These are phyloP conservation scores for Epizoanthus ramosus DNA, from an alignment of 92 coral and sea anemone species.

Conservation along the genomic window DNA sequence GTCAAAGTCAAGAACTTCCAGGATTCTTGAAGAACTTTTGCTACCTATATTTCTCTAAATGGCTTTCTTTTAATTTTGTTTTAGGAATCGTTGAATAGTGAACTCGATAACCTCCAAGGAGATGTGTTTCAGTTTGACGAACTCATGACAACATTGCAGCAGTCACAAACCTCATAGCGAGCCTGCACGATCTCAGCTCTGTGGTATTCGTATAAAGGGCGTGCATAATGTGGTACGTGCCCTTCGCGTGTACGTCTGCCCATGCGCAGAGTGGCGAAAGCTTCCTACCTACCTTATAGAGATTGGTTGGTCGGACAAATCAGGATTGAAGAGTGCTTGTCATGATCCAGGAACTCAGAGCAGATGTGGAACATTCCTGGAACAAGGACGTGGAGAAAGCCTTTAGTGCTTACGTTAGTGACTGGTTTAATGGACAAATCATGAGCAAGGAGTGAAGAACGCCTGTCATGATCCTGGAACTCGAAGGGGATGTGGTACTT, in stretches of 20 bases:
- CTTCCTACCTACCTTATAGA: too few relatives aligned
- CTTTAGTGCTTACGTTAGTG: too few relatives aligned
- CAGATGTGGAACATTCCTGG: too few relatives aligned
- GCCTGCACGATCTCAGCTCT: neutral
- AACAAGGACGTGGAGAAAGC: too few relatives aligned
- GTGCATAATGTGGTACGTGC: neutral
- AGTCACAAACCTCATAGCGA: constrained; percentile 43
- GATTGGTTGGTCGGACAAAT: too few relatives aligned
- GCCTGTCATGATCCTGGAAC: too few relatives aligned
- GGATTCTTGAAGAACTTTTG: neutral
- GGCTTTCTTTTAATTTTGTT: constrained; percentile 7
- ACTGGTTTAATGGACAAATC: too few relatives aligned
- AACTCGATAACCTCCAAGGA: constrained; percentile 67
- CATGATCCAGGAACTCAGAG: too few relatives aligned
- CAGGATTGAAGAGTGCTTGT: too few relatives aligned
- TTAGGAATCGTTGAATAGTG: constrained; percentile 72
- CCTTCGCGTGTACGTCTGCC: neutral
- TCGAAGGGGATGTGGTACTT: too few relatives aligned
- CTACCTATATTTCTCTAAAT: neutral
- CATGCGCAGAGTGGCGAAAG: neutral
- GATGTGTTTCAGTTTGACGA: constrained; percentile 84
- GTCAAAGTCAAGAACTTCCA: too few relatives aligned
- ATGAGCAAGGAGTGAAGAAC: too few relatives aligned
- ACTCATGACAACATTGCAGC: constrained; percentile 71
- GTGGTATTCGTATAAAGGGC: neutral